Evolutionary conservation across 1,140 invertebrate species (phyloP), one percentile per base, ranked within the genome.

Genomic region (Neodiprion pinetum): DNA sequence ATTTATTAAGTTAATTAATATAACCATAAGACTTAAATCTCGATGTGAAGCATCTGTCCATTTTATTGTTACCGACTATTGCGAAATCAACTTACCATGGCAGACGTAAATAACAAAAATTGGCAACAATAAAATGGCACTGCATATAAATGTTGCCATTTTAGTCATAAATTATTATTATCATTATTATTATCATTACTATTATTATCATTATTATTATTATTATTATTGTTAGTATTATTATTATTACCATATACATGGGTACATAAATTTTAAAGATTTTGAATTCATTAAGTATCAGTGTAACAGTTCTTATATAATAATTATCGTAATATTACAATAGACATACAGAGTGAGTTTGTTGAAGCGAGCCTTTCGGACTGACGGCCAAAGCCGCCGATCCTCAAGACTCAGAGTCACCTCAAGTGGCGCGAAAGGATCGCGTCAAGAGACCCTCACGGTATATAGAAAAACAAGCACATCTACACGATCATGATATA

Each of bases 171-270:
- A 53, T 48, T 74, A 40, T 40, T 40, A 40, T 40, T 40, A 40
- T 40, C 5, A 40, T 40, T 40, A 40, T 40, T 5, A 40, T 40
- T 40, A 40, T 40, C 5, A 53, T 77, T 28, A 76, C 74, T 70
- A 76, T 70, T 71, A 75, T 77, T 48, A 72, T 70, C 67, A 74
- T 49, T 72, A 75, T 72, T 74, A 69, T 61, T 76, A 75, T 78
- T 66, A 74, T 71, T 71, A 73, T 21, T 21, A 73, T 76, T 70
- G 71, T 50, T 75, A 76, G 17, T 48, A 77, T 77, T 73, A 75
- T 75, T 70, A 79, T 75, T 74, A 80, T 76, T 80, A 77, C 71
- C 76, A 77, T 78, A 79, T 67, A 77, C 76, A 77, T 72, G 76
- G 53, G 77, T 77, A 80, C 78, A 68, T 79, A 76, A 50, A 75